Evolutionary conservation across 1,140 invertebrate genomes (phyloP), one percentile per base, ranked within the genome.

Genomic region (Drosophila kanapiae): DNA sequence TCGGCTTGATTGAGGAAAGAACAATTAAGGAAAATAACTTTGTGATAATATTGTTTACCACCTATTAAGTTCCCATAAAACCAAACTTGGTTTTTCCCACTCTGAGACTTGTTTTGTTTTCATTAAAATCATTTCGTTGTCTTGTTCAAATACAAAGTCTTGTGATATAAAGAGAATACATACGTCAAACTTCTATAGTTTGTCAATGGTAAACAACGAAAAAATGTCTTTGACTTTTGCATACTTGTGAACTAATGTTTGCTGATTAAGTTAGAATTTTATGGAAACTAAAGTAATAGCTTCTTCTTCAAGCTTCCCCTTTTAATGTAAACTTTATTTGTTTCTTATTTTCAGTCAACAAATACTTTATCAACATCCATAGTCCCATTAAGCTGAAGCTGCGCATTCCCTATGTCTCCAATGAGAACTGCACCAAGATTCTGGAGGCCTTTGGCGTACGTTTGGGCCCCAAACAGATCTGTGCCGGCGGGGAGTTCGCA

Each of bases 401-500:
- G 13, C 78, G 83, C 10, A 90, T 93, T 8, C 92, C 92, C 0
- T 79, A 88, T 8, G 88, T 93, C 1, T 75, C 87, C 11, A 81
- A 71, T 3, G 91, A 84, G 40, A 92, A 93, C 14, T 93, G 92
- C 61, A 82, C 81, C 40, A 82, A 83, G 13, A 65, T 92, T 6
- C 71, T 92, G 33, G 77, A 91, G 23, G 57, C 68, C n/a, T 92
- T 93, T n/a, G 93, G 92, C 0, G 93, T 94, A 0, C 77, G 81
- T 1, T 65, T 95, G 49, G 94, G 93, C 0, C 85, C 93, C 0
- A 93, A 93, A n/a, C 95, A 96, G 70, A 72, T 96, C 4, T 96
- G 96, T 74, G 96, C 95, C 13, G 96, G 95, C 9, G 95, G 95
- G 1, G 93, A 94, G 9, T 94, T 93, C 49, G 96, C 92, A 76